Evolutionary conservation across 2,888 invertebrate species (phyloP), one percentile per base, ranked within the genome.

Genomic region (Latheticus oryzae): DNA sequence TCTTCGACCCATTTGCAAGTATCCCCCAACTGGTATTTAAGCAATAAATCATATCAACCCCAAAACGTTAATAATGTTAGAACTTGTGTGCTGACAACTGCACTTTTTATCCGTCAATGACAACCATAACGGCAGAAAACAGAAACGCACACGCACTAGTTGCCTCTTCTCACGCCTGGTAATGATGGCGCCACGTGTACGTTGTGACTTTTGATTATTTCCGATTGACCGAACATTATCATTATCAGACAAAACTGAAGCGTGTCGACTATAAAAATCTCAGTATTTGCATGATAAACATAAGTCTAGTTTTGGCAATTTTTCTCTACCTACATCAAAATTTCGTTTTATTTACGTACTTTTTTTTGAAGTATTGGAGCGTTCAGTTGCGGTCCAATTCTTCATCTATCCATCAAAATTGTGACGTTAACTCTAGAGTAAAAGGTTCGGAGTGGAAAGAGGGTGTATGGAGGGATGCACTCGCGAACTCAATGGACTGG

Each of bases 111-210:
- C 26, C 53, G 55, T 55, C 60, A 62, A 60, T 62, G 62, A 62
- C 62, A 62, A 43, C 42, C 17, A 63, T 60, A 59, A 56, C 57
- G 60, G 42, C 45, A 11, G 23, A 53, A 54, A 45, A 38, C 26
- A 51, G 26, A 28, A 28, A 5, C 16, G 11, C 26, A 19, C 43
- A 55, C 43, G 43, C 47, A 38, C 38, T 47, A 55, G 26, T 55
- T 55, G 66, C 68, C 72, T 70, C 73, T 76, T 75, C 76, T 76
- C 77, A 76, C 77, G 77, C 77, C 77, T 74, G 74, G 67, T 77
- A 77, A 77, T 77, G 77, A 77, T 73, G 71, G 70, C 70, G 76
- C 71, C 77, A 76, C 77, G 77, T 76, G 77, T 66, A 62, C 63
- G 63, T 58, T 68, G 69, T 72, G 53, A 53, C 45, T 68, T 63